Conservation (phyloP, 1,140 invertebrate species). For the Drosophila prosaltans region DNA sequence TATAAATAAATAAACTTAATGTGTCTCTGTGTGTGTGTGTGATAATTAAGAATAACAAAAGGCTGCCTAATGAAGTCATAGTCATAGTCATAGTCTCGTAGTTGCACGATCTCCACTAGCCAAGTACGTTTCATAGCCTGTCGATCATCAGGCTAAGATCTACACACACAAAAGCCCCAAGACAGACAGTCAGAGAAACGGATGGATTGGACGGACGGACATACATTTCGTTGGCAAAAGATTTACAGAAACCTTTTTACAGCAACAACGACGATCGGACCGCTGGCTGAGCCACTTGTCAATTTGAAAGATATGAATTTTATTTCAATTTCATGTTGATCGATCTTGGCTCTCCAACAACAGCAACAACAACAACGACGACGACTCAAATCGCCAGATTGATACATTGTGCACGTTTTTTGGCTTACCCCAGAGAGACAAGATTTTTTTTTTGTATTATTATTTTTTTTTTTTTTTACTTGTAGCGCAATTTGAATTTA, state of each 20-base stretch:
- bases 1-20: conserved; percentile 66
- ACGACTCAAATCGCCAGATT: conserved; percentile 73
- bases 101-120: conserved; percentile 38
- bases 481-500: conserved; percentile 80
- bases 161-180: conserved; percentile 19
- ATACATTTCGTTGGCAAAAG: background rate
- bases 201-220: background rate
- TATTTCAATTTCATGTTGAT: conserved; percentile 83
- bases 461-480: conserved; percentile 43
- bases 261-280: conserved; percentile 36
- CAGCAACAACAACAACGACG: conserved; percentile 18
- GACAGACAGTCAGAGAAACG: background rate
- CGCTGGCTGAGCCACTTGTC: conserved; percentile 74
- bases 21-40: background rate
- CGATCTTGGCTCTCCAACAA: conserved; percentile 58
- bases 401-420: conserved; percentile 82
- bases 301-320: conserved; percentile 73
- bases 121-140: conserved; percentile 27
- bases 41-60: conserved; percentile 80
- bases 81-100: conserved; percentile 43
- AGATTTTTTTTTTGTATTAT: conserved; percentile 34
- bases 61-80: conserved; percentile 72
- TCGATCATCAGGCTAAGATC: conserved; percentile 52
- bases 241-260: conserved; percentile 48
- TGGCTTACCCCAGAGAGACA: conserved; percentile 60